Evolutionary conservation across 2,797 vertebrate species (phyloP).

Genomic region (Enteromius viviparus): DNA sequence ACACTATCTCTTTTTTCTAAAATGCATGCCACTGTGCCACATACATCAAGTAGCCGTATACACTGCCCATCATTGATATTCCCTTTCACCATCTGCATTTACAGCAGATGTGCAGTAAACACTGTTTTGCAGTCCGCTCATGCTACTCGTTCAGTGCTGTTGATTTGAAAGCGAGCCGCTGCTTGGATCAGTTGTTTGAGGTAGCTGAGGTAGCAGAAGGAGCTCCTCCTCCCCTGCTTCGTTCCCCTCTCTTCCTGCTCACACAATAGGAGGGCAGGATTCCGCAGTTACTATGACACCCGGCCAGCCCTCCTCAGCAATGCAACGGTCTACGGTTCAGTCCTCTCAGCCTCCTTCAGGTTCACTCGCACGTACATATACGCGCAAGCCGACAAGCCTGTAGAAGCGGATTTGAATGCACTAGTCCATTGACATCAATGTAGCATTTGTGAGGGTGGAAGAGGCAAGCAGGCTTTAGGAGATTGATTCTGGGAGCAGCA

Average conservation of each 20-base stretch:
- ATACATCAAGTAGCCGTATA: neutral
- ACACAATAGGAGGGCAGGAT: conserved; percentile 60
- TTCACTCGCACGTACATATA: conserved; percentile 35
- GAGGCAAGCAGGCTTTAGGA: conserved; percentile 32
- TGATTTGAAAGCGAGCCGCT: conserved; percentile 10
- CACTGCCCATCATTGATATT: neutral
- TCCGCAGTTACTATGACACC: conserved; percentile 56
- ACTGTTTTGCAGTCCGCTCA: conserved; percentile 35
- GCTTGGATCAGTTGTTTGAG: conserved; percentile 40
- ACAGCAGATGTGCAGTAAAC: conserved; percentile 31
- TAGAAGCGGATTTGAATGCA: conserved; percentile 39
- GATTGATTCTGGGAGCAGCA: conserved; percentile 35
- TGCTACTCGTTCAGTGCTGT: neutral
- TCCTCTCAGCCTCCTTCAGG: conserved; percentile 51
- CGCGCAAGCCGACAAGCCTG: neutral
- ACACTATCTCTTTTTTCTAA: neutral
- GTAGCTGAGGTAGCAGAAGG: conserved; percentile 32
- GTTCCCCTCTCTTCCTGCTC: conserved; percentile 58
- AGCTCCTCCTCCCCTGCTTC: conserved; percentile 51
- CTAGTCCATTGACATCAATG: conserved; percentile 38
- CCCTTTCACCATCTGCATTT: conserved; percentile 2
- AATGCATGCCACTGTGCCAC: neutral
- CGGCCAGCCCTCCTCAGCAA: conserved; percentile 55
- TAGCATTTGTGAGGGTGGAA: conserved; percentile 33
- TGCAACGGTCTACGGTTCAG: conserved; percentile 54